Conservation (phyloP, 2,797 vertebrate genomes). For the Poeciliopsis gracilis region DNA sequence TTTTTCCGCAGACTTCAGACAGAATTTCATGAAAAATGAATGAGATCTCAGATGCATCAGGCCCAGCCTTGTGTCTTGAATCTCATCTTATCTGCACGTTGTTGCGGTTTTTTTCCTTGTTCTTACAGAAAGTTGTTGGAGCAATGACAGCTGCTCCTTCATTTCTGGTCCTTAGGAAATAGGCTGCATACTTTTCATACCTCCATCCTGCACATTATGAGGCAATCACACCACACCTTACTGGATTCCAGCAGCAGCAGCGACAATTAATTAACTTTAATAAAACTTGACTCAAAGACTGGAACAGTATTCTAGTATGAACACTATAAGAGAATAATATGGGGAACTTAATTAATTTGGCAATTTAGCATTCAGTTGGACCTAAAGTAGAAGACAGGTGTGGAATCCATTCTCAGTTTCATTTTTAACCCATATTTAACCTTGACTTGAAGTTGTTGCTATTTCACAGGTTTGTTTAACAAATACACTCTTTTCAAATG, state of each 20-base stretch:
- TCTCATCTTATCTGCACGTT: not conserved
- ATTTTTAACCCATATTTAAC: not conserved
- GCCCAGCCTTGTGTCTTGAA: not conserved
- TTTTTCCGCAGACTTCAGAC: slow-evolving; percentile 15
- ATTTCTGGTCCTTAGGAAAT: not conserved
- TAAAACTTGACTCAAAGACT: not conserved
- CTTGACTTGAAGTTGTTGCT: not conserved
- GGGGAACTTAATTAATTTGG: not conserved
- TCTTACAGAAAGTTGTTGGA: not conserved
- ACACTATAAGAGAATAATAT: not conserved
- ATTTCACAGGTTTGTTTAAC: not conserved
- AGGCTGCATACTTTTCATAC: not conserved
- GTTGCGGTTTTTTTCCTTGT: not conserved
- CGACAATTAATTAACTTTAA: not conserved
- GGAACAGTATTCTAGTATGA: not conserved
- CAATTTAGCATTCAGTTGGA: not conserved
- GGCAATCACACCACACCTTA: not conserved
- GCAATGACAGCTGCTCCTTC: not conserved
- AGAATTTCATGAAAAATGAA: slow-evolving; percentile 21
- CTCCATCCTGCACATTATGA: not conserved
- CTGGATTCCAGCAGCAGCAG: not conserved
- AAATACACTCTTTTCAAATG: not conserved
- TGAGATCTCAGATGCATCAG: slow-evolving; percentile 5
- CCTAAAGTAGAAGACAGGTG: not conserved
- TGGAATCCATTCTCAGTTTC: not conserved